Evolutionary conservation across 2,888 invertebrate genomes (phyloP), one percentile per base, ranked within the genome.

Genomic region (Troides oblongomaculatus): DNA sequence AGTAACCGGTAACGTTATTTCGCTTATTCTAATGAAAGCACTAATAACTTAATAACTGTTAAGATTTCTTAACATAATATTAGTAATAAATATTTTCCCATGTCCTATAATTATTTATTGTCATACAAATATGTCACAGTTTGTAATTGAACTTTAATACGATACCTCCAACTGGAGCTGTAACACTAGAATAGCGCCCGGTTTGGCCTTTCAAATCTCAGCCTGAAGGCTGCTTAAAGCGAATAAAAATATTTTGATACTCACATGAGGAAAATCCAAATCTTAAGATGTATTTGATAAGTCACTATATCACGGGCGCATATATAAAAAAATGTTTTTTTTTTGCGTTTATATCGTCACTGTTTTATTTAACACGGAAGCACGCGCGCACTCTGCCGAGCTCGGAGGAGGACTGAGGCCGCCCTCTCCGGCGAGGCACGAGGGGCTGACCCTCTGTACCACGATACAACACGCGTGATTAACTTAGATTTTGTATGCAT

Each of bases 181-280:
- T 70, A 73, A 74, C 74, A 76, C 73, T 74, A 76, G 62, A 71
- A 68, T 70, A 73, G 69, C 76, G 75, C 78, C 77, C 73, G 78
- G 78, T 79, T 83, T 82, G 81, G 82, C 84, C 86, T 84, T 81
- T 82, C 80, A 72, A 76, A 76, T 76, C 65, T 68, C 71, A 68
- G 62, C 68, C 63, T 68, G 50, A 64, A 72, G 66, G 74, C 73
- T 74, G 71, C 12, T 12, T 39, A 4, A 81, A 79, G 75, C 68
- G 50, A 70, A 70, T 74, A 72, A 73, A 73, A 72, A 39, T 53
- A 71, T 60, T 71, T 75, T 68, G 62, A 72, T 84, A 92, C 92
- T 91, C 80, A 92, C 92, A 79, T 79, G 77, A 76, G 80, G 73
- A 80, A 84, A 88, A 91, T 91, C 90, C 91, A 84, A 86, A 79